Base-by-base conservation (phyloP, 2,888 invertebrate species). In the Adineta ricciae region DNA sequence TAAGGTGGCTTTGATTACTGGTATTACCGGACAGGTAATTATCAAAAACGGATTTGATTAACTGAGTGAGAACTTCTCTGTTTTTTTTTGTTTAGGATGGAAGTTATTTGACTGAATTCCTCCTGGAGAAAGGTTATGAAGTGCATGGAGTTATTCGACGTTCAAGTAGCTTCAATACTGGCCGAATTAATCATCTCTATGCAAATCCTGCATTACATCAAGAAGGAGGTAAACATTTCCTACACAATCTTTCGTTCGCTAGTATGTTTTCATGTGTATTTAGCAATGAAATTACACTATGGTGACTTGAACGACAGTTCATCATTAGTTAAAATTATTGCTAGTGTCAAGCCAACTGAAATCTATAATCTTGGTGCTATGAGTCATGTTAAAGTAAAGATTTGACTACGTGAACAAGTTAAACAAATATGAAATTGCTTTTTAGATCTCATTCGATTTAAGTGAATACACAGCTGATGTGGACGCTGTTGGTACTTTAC, bases 251-350 rank as follows among this genome's bases (percentile, higher is more conserved):
- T 2, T 50, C 50, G 19, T 16, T 50, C 3, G 19, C 14, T 50
- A 2, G 7, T 24, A 2, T 19, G 2, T 73, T 38, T 19, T 32
- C 4, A 38, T 36, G 36, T 16, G 36, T 2, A 64, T 64, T 27
- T 78, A 78, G 78, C 78, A 91, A 95, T 97, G 94, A 94, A 95
- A 88, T 92, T 99, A 14, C 99, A 99, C 90, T 99, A 99, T 90
- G 99, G 99, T 24, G 99, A 99, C 89, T 94, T 99, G 93, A 98
- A 98, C 0, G 99, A 99, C 91, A 96, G 96, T 83, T 96, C 96
- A 87, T 96, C 96, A 90, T 92, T 96, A 86, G 94, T 95, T 41
- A 95, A 95, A 91, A 93, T 96, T 52, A 94, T 96, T 84, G 93
- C 92, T 89, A 89, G 93, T 91, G 93, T 94, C 32, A 92, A 93